Evolutionary conservation across 1,140 invertebrate genomes (phyloP), one percentile per base, ranked within the genome.

Genomic region (Radopholus similis): DNA sequence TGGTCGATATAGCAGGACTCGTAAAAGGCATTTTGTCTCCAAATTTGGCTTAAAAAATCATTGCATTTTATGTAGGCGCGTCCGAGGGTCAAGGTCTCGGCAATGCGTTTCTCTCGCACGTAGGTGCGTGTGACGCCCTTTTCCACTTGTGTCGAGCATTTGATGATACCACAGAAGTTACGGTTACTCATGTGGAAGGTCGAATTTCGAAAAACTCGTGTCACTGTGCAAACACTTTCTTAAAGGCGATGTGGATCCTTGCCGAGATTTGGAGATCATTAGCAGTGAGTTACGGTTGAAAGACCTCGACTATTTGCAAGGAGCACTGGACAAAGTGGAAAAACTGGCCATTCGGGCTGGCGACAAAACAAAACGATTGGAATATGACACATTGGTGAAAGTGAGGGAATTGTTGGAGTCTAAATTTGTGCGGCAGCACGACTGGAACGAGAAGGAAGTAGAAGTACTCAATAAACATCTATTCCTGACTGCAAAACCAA

Each of bases 91-190:
- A 98, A 85, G 96, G 96, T 2, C 85, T 99, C 18, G 96, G 96
- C 78, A 99, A 99, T 47, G 53, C 68, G 26, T 68, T 99, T 84
- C 87, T 99, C 4, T 96, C 95, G 2, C 93, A 99, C 84, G 97
- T 99, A 77, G 92, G 90, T 83, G 95, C 94, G 6, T 98, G 96
- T 83, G 96, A 99, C 85, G 93, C 93, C n/a, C 90, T 99, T 73
- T 98, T 98, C 83, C 94, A 99, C 85, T 87, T 98, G 64, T 91
- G 91, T 79, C 88, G 95, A 93, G 92, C 92, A 23, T 99, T 99
- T 83, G 95, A 97, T 71, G 93, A 97, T 83, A 92, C 93, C 57
- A n/a, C n/a, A n/a, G n/a, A n/a, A n/a, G n/a, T n/a, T n/a, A 93
- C 97, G 78, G 93, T 99, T 0, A 95, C 92, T 34, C 96, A 99